Evolutionary conservation across 1,140 invertebrate species (phyloP).

Genomic region (Pseudomyrmex dendroicus): DNA sequence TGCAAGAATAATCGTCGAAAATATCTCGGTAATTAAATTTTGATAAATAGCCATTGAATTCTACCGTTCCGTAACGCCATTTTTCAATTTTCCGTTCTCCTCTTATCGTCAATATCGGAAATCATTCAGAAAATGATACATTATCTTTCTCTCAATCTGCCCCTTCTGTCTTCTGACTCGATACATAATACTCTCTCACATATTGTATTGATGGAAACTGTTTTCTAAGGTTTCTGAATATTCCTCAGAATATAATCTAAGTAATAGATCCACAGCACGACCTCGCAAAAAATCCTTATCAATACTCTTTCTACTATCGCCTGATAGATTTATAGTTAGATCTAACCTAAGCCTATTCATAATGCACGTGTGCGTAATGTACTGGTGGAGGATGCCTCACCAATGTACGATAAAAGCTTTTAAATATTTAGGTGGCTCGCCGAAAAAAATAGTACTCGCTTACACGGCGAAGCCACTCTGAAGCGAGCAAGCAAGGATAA

Average conservation of each 20-base stretch:
- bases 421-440: slow-evolving; percentile 70
- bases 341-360: not conserved
- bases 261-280: slow-evolving; percentile 1
- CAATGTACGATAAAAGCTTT: slow-evolving; percentile 64
- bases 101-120: slow-evolving; percentile 16
- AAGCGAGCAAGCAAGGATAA: slow-evolving; percentile 33
- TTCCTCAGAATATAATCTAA: slow-evolving; percentile 53
- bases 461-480: slow-evolving; percentile 26
- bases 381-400: not conserved
- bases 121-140: slow-evolving; percentile 16
- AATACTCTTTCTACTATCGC: not conserved
- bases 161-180: not conserved
- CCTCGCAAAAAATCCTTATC: slow-evolving; percentile 4
- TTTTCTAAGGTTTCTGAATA: slow-evolving; percentile 70
- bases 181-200: slow-evolving; percentile 7
- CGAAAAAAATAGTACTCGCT: slow-evolving; percentile 60
- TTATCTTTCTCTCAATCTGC: slow-evolving; percentile 23
- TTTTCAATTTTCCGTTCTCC: not conserved
- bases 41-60: slow-evolving; percentile 11
- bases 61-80: not conserved
- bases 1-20: slow-evolving; percentile 16
- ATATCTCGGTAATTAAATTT: not conserved
- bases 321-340: too few species aligned
- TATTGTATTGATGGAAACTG: slow-evolving; percentile 12
- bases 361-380: not conserved